Conservation (phyloP, 2,113 vertebrate genomes). For the Etheostoma cragini region DNA sequence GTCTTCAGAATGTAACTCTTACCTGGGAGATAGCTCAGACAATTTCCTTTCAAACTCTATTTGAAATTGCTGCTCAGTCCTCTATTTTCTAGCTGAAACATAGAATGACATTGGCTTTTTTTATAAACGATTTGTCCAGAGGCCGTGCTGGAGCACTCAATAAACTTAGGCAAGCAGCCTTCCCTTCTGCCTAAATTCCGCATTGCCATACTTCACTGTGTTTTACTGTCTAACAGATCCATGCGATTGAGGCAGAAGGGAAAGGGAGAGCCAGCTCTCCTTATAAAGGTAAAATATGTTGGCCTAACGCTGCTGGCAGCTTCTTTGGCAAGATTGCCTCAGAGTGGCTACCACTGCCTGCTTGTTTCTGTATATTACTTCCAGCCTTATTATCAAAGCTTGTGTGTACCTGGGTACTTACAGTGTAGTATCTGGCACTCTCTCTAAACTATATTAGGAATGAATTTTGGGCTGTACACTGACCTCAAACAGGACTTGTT, state of each 20-base stretch:
- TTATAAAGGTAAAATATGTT: constrained; percentile 85
- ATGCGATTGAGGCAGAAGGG: constrained; percentile 48
- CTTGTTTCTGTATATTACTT: constrained; percentile 57
- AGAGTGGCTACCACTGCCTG: constrained; percentile 58
- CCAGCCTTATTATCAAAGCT: constrained; percentile 68
- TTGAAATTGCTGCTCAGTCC: constrained; percentile 54
- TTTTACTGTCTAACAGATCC: constrained; percentile 63
- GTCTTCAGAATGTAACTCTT: constrained; percentile 51
- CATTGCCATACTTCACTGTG: constrained; percentile 50
- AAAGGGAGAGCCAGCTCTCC: constrained; percentile 65
- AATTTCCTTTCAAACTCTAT: constrained; percentile 53
- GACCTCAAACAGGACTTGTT: constrained; percentile 59
- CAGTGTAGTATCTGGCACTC: constrained; percentile 54
- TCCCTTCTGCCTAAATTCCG: constrained; percentile 21
- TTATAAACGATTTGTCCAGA: constrained; percentile 50
- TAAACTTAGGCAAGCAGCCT: constrained; percentile 51
- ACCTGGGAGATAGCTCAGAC: constrained; percentile 43
- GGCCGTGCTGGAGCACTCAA: constrained; percentile 38
- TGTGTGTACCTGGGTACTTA: constrained; percentile 64
- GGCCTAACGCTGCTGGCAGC: constrained; percentile 54
- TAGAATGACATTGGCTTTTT: constrained; percentile 61
- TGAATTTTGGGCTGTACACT: constrained; percentile 36
- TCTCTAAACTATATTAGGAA: constrained; percentile 63
- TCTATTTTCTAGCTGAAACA: constrained; percentile 39
- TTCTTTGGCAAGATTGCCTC: constrained; percentile 58